phyloP scores from a whole-genome alignment of 2,797 vertebrate genomes.

The Nothura maculosa region DNA sequence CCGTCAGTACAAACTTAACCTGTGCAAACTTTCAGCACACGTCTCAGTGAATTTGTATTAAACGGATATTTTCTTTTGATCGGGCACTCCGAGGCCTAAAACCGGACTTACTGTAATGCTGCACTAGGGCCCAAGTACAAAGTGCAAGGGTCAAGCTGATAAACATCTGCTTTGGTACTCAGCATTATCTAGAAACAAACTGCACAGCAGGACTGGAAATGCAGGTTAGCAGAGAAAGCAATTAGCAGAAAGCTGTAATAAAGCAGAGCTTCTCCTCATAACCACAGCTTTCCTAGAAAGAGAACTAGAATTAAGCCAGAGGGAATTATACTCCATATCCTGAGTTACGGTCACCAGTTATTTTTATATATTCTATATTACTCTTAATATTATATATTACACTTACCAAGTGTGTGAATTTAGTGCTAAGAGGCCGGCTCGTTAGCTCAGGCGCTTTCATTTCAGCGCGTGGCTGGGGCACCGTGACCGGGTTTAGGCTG shows the following conservation, averaged over 20 bases:
- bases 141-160: background rate
- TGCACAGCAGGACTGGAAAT: background rate
- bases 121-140: background rate
- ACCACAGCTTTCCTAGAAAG: background rate
- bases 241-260: background rate
- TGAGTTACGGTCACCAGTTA: background rate
- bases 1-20: background rate
- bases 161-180: background rate
- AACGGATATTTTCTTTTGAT: background rate
- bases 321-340: background rate
- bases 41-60: background rate
- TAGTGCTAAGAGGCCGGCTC: background rate
- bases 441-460: background rate
- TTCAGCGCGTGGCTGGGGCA: fast-evolving
- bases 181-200: background rate
- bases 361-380: background rate
- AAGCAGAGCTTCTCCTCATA: background rate
- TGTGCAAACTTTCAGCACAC: background rate
- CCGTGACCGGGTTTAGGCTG: fast-evolving
- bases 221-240: background rate
- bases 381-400: background rate
- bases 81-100: background rate
- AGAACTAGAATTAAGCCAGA: background rate
- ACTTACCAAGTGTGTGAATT: background rate
- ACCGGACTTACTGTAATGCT: background rate